Evolutionary conservation across 2,113 vertebrate species (phyloP).

Genomic region (Spheniscus mendiculus): DNA sequence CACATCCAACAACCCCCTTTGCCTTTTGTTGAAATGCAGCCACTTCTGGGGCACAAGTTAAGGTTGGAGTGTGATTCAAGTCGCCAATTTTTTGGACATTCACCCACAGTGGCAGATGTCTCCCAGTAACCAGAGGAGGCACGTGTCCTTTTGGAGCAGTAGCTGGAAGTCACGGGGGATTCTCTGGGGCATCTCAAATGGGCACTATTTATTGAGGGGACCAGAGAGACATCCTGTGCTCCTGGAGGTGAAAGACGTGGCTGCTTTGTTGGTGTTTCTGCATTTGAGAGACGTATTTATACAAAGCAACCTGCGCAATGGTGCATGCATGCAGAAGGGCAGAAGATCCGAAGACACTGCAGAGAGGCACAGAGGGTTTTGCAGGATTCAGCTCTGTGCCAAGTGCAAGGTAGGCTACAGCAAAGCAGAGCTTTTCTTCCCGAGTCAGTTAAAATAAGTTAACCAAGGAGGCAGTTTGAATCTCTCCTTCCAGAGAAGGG

Average conservation of each 20-base stretch:
- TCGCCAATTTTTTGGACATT: accelerated
- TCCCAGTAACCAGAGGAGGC: background rate
- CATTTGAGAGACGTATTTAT: background rate
- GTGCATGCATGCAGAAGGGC: background rate
- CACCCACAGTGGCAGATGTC: background rate
- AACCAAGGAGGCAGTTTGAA: background rate
- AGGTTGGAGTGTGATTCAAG: background rate
- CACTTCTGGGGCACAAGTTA: background rate
- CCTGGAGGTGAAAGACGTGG: background rate
- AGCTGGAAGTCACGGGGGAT: background rate
- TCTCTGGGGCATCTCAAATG: background rate
- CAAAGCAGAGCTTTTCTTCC: background rate
- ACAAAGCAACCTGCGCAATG: background rate
- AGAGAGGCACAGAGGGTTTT: background rate
- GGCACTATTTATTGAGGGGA: background rate
- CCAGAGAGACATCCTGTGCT: background rate
- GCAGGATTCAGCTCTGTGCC: background rate
- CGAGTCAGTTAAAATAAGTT: background rate
- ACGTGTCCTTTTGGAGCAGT: accelerated
- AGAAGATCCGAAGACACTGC: background rate
- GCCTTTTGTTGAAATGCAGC: background rate
- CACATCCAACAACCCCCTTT: background rate
- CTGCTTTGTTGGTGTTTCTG: background rate
- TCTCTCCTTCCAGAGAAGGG: background rate
- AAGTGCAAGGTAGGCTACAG: background rate